A percentile compares a stretch with the other conserved stretches of the same genome.
phyloP scores from a whole-genome alignment of 2,797 vertebrate genomes.

The Adrianichthys oophorus region DNA sequence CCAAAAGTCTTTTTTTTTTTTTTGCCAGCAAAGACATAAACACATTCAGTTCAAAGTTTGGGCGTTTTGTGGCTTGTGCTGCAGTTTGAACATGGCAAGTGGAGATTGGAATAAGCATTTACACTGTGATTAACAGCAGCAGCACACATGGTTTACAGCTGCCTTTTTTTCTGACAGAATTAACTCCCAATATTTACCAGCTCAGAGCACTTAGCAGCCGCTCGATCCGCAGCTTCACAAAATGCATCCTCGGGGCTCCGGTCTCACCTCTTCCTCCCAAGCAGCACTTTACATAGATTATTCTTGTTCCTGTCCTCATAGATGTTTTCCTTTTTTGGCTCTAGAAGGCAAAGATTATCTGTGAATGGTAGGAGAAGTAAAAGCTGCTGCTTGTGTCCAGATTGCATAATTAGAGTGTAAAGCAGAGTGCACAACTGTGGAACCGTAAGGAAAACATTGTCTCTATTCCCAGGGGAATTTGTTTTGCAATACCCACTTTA shows the following conservation, averaged over 20 bases:
- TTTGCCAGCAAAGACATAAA: slow-evolving; percentile 64
- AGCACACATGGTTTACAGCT: slow-evolving; percentile 81
- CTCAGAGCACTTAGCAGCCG: slow-evolving; percentile 60
- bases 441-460: slow-evolving; percentile 18
- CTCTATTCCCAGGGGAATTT: slow-evolving; percentile 15
- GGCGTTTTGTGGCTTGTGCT: slow-evolving; percentile 36
- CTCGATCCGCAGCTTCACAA: slow-evolving; percentile 23
- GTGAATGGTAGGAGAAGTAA: slow-evolving; percentile 3
- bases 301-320: slow-evolving; percentile 1
- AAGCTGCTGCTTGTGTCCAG: slow-evolving; percentile 12
- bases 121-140: slow-evolving; percentile 81
- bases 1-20: slow-evolving; percentile 18
- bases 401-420: slow-evolving; percentile 8
- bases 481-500: slow-evolving; percentile 13
- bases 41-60: slow-evolving; percentile 65
- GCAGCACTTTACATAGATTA: slow-evolving; percentile 20
- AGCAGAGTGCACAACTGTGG: background rate
- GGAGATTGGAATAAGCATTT: slow-evolving; percentile 70
- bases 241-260: slow-evolving; percentile 34
- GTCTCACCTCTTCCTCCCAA: slow-evolving; percentile 29
- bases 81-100: slow-evolving; percentile 78
- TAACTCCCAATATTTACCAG: slow-evolving; percentile 83
- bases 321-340: slow-evolving; percentile 10
- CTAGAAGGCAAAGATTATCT: slow-evolving; percentile 12
- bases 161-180: slow-evolving; percentile 82